These are phyloP conservation scores for Rhagonycha fulva DNA, from an alignment of 2,888 invertebrate species.

Conservation along the genomic window DNA sequence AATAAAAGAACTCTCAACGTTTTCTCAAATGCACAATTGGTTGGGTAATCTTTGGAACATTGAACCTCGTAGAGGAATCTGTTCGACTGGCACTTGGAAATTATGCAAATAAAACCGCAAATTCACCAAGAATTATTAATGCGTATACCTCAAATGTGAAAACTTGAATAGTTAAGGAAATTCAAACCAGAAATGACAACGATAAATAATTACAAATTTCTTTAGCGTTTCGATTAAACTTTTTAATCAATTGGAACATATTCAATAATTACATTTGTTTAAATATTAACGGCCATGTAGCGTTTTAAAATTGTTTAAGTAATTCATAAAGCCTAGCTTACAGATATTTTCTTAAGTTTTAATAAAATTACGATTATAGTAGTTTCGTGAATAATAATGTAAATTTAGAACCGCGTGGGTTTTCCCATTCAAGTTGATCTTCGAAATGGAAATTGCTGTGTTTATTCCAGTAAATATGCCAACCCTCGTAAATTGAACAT, in stretches of 20 bases:
- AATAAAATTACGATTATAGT: background rate
- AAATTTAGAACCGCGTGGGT: slow-evolving; percentile 3
- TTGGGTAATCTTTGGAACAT: background rate
- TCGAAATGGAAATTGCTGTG: background rate
- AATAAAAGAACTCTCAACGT: background rate
- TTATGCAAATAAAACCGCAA: slow-evolving; percentile 13
- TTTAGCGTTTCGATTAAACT: background rate
- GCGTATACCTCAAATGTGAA: background rate
- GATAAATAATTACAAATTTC: background rate
- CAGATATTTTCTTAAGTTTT: background rate
- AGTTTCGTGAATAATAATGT: background rate
- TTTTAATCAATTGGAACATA: background rate
- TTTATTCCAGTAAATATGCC: slow-evolving; percentile 4
- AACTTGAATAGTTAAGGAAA: slow-evolving; percentile 7
- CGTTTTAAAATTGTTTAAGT: background rate
- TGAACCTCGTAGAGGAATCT: slow-evolving; percentile 4
- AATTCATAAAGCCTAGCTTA: background rate
- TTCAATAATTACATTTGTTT: background rate
- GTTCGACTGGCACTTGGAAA: slow-evolving; percentile 1
- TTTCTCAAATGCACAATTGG: background rate
- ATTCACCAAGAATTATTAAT: slow-evolving; percentile 5
- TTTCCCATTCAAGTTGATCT: background rate
- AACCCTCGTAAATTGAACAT: background rate
- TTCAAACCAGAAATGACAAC: background rate
- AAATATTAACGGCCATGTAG: background rate